A percentile compares a stretch with the other conserved stretches of the same genome.
Evolutionary conservation across 1,140 invertebrate species (phyloP).

Genomic region (Panagrolaimus sp.): DNA sequence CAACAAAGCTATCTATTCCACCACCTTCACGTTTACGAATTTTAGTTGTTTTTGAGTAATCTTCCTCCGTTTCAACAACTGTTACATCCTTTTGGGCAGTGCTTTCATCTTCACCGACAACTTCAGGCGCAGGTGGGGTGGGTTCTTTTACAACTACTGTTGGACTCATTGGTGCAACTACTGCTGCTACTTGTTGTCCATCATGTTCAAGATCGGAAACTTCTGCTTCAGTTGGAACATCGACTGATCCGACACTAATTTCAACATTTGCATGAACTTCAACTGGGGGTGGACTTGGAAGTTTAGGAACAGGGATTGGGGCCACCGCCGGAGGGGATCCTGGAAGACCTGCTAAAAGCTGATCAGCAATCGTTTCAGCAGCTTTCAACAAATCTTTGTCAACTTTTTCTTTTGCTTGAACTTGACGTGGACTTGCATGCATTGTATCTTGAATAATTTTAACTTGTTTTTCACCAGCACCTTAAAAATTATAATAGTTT

Average conservation of each 20-base stretch:
- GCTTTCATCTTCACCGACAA: neutral
- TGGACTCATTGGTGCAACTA: neutral
- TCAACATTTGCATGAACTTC: neutral
- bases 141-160: neutral
- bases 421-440: neutral
- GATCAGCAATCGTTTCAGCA: neutral
- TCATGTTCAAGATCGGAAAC: conserved; percentile 2
- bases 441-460: conserved; percentile 22
- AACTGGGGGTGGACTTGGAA: neutral
- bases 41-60: conserved; percentile 42
- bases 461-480: conserved; percentile 15
- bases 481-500: neutral
- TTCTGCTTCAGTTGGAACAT: conserved; percentile 10
- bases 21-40: conserved; percentile 35
- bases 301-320: neutral
- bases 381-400: neutral
- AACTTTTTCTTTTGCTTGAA: conserved; percentile 10
- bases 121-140: too few relatives aligned
- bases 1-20: conserved; percentile 11
- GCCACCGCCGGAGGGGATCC: neutral
- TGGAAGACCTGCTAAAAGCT: neutral
- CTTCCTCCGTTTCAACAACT: conserved; percentile 25
- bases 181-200: neutral
- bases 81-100: neutral
- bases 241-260: neutral